Conservation (phyloP, 1,140 invertebrate genomes). For the Sipha flava region DNA sequence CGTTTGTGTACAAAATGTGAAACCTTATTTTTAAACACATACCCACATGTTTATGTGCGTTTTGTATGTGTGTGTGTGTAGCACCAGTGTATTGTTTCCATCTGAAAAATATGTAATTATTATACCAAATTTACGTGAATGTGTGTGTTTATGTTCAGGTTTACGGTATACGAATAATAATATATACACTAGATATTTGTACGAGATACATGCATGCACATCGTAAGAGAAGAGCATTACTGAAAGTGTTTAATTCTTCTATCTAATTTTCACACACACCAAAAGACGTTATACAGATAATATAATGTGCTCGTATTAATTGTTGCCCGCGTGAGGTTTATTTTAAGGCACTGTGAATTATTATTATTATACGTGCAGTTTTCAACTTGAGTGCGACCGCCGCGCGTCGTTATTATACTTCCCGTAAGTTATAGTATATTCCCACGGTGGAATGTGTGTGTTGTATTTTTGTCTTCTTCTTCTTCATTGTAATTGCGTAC, state of each 20-base stretch:
- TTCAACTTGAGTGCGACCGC: neutral
- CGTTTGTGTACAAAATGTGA: neutral
- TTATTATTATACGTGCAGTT: neutral
- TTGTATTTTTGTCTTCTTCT: neutral
- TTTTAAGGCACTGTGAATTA: conserved; percentile 18
- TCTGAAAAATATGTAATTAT: conserved; percentile 9
- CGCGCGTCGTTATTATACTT: conserved; percentile 7
- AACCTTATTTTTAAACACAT: neutral
- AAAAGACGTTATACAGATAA: neutral
- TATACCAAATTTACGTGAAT: neutral
- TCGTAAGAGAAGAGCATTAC: conserved; percentile 1
- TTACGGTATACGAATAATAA: neutral
- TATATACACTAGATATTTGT: neutral
- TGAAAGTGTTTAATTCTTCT: conserved; percentile 28
- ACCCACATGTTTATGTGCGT: too few species aligned
- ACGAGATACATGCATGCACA: neutral
- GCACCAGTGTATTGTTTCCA: conserved; percentile 7
- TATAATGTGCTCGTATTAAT: neutral
- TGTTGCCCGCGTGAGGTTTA: neutral
- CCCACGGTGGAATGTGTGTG: neutral
- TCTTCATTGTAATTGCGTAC: neutral
- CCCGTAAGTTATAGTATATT: neutral
- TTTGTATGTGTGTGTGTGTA: too few species aligned
- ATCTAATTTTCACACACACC: conserved; percentile 27
- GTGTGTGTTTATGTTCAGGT: neutral